Conservation (phyloP, 2,113 vertebrate genomes). For the Myanophis thanlyinensis region DNA sequence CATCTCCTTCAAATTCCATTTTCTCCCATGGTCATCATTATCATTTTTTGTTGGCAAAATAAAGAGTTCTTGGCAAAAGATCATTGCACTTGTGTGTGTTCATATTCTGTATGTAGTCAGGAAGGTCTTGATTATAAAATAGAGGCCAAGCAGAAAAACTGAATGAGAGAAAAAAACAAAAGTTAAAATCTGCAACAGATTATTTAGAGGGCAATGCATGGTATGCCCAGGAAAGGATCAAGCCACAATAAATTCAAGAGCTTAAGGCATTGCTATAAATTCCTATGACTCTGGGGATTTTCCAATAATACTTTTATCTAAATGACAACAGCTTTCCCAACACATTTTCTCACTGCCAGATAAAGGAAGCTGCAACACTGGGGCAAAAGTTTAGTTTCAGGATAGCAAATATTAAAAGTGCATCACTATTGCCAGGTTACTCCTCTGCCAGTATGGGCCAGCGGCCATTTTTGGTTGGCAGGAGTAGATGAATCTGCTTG, state of each 20-base stretch:
- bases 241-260: constrained; percentile 55
- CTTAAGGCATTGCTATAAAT: constrained; percentile 44
- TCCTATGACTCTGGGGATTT: constrained; percentile 49
- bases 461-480: background rate
- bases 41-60: constrained; percentile 43
- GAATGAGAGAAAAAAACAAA: constrained; percentile 51
- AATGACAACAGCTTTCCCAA: constrained; percentile 59
- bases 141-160: constrained; percentile 35
- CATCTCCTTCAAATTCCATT: constrained; percentile 39
- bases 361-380: constrained; percentile 34
- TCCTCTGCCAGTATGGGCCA: background rate
- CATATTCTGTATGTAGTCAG: background rate
- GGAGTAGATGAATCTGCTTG: background rate
- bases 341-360: constrained; percentile 49
- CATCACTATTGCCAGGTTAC: background rate
- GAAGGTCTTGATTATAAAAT: constrained; percentile 12
- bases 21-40: constrained; percentile 20
- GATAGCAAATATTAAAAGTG: background rate
- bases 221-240: constrained; percentile 52
- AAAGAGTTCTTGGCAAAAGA: constrained; percentile 44
- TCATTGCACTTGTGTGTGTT: background rate
- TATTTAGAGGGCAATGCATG: constrained; percentile 44
- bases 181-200: constrained; percentile 26
- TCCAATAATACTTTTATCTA: constrained; percentile 43
- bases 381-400: constrained; percentile 16